Conservation (phyloP, 1,140 invertebrate genomes). For the Drosophila sp. region DNA sequence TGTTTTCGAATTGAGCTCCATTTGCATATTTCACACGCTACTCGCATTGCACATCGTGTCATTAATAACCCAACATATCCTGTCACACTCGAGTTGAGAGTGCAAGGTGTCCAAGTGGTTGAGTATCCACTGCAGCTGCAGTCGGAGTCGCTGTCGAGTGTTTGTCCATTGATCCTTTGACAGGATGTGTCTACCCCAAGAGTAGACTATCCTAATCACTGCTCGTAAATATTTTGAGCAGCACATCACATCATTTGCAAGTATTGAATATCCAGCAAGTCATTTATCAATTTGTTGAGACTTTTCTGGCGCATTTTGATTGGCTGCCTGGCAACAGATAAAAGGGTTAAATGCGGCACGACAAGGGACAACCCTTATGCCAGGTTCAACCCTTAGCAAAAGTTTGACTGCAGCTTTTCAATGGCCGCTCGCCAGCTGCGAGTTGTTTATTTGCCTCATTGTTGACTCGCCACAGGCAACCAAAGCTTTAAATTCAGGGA, state of each 20-base stretch:
- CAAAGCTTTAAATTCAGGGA: conserved; percentile 35
- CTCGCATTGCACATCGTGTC: conserved; percentile 32
- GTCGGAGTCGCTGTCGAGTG: not conserved
- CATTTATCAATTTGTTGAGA: conserved; percentile 31
- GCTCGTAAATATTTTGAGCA: conserved; percentile 51
- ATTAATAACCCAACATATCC: conserved; percentile 52
- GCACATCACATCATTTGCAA: conserved; percentile 19
- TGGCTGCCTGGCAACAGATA: conserved; percentile 21
- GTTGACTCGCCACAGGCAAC: conserved; percentile 17
- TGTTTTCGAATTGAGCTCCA: not conserved
- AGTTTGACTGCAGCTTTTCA: conserved; percentile 42
- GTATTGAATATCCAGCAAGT: conserved; percentile 24
- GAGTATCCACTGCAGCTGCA: conserved; percentile 37
- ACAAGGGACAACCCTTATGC: conserved; percentile 39
- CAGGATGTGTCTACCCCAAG: conserved; percentile 22
- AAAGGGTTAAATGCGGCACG: conserved; percentile 44
- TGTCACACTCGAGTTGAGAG: conserved; percentile 28
- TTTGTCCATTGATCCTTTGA: conserved; percentile 48
- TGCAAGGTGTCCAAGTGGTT: conserved; percentile 44
- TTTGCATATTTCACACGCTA: conserved; percentile 55
- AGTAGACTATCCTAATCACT: not conserved
- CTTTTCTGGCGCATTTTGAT: conserved; percentile 28
- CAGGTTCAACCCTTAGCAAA: conserved; percentile 34
- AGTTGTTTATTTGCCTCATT: conserved; percentile 3
- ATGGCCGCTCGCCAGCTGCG: conserved; percentile 50